These are phyloP conservation scores for Leuciscus waleckii DNA, from an alignment of 2,797 vertebrate genomes.

Conservation along the genomic window DNA sequence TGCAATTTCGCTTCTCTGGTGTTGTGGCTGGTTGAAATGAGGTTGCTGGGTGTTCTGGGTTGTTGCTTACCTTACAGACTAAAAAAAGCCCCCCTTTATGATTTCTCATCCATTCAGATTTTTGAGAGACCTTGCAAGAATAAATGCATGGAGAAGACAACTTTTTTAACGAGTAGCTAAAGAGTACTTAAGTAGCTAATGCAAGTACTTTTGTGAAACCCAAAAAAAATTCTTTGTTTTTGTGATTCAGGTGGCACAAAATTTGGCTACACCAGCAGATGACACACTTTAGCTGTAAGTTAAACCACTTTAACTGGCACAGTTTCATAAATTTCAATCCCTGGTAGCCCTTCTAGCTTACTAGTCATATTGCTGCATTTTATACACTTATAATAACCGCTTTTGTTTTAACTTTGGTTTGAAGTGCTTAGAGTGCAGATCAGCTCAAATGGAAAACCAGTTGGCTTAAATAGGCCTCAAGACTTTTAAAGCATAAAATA, in stretches of 20 bases:
- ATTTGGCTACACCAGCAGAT: neutral
- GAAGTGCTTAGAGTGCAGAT: neutral
- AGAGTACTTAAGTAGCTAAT: too few species aligned
- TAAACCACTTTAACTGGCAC: neutral
- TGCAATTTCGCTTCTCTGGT: neutral
- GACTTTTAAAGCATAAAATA: slow-evolving; percentile 13
- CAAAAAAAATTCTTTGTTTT: neutral
- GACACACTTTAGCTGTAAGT: neutral
- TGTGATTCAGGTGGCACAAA: neutral
- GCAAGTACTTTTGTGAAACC: neutral
- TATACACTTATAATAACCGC: neutral
- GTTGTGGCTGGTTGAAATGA: neutral
- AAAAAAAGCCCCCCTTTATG: neutral
- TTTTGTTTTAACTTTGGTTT: neutral
- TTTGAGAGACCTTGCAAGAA: neutral
- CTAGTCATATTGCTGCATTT: neutral
- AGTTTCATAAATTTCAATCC: neutral
- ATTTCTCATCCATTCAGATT: neutral
- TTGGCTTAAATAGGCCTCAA: neutral
- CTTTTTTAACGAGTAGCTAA: neutral
- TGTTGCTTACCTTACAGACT: neutral
- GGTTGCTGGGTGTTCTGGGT: neutral
- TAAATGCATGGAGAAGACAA: neutral
- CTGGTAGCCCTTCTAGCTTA: neutral
- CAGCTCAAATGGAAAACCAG: neutral